These are phyloP conservation scores for Thamnophis sirtalis DNA, from an alignment of 2,113 vertebrate genomes.

Conservation along the genomic window DNA sequence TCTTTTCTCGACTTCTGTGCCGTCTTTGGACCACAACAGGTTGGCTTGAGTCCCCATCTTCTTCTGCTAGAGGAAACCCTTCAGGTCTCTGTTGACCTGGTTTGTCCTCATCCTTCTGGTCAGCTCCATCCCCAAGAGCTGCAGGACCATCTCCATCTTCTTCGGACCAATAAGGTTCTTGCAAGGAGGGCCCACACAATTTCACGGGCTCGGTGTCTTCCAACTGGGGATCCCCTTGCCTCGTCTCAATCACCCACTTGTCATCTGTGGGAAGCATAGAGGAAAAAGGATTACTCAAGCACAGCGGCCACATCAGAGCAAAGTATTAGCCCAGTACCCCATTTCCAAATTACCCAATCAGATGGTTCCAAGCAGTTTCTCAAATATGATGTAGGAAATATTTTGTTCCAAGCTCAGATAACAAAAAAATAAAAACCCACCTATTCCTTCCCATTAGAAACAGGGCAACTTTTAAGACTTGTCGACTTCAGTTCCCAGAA, in stretches of 20 bases:
- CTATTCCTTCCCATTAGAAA: neutral
- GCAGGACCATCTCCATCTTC: neutral
- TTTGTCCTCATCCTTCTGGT: neutral
- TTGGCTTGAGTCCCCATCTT: conserved; percentile 43
- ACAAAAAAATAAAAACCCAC: neutral
- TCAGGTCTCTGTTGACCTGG: neutral
- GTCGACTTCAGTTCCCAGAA: no score
- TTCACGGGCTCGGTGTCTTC: neutral
- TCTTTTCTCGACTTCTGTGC: conserved; percentile 54
- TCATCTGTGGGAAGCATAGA: neutral
- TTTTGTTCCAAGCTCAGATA: neutral
- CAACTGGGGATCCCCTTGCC: neutral
- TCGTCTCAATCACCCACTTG: neutral
- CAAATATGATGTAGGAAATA: neutral
- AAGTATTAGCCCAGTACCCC: neutral
- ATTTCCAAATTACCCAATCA: neutral
- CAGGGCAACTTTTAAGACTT: no score
- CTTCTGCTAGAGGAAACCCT: conserved; percentile 2
- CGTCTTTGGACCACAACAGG: conserved; percentile 37
- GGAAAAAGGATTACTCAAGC: neutral
- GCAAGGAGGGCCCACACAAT: neutral
- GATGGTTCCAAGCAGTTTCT: neutral
- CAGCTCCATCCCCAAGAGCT: neutral
- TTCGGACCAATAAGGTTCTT: neutral
- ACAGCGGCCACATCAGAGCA: neutral